These are phyloP conservation scores for Cercopithecus hamlyni DNA, from an alignment of 2,797 vertebrate genomes.

Conservation along the genomic window DNA sequence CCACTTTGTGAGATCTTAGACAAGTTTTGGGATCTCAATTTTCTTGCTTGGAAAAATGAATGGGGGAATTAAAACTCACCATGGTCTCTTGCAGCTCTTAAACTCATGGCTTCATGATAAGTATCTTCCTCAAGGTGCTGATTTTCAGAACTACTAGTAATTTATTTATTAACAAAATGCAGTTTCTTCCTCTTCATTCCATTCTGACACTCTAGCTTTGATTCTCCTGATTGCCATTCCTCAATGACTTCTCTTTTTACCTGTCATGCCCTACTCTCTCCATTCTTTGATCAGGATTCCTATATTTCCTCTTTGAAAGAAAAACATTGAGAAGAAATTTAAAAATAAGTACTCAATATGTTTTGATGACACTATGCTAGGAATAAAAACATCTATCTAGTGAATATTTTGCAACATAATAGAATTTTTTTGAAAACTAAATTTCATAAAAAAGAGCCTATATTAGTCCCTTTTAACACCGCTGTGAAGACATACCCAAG, in stretches of 20 bases:
- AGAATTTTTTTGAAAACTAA: background rate
- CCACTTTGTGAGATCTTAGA: background rate
- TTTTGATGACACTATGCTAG: background rate
- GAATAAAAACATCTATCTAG: background rate
- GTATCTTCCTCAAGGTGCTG: background rate
- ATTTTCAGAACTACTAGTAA: background rate
- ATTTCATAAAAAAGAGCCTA: background rate
- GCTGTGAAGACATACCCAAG: background rate
- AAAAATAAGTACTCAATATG: background rate
- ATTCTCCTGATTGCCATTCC: background rate
- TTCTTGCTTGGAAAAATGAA: slow-evolving; percentile 16
- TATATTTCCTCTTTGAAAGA: background rate
- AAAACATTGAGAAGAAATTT: background rate
- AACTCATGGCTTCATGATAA: background rate
- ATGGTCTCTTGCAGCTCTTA: background rate
- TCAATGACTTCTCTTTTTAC: background rate
- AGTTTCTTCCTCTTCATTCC: background rate
- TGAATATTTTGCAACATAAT: background rate
- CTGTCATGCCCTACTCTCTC: background rate
- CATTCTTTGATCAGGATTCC: background rate
- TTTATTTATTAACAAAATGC: background rate
- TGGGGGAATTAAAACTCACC: background rate
- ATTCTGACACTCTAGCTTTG: background rate
- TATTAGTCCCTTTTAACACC: background rate
- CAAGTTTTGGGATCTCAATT: background rate